phyloP scores from a whole-genome alignment of 1,140 invertebrate genomes.

The Magallana angulata region DNA sequence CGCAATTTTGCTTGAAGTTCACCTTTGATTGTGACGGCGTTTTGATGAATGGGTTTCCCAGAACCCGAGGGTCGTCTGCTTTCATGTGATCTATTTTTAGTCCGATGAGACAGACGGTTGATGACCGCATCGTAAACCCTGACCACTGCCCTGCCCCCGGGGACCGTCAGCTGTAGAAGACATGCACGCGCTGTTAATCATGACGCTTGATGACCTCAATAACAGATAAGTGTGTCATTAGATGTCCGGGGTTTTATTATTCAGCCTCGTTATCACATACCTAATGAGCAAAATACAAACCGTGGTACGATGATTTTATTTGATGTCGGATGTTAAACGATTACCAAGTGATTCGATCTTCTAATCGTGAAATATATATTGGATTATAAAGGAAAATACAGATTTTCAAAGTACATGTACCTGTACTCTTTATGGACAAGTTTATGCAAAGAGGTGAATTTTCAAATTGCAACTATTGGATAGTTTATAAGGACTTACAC shows the following conservation, averaged over 20 bases:
- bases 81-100: not conserved
- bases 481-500: too few species aligned
- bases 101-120: not conserved
- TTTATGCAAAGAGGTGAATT: too few species aligned
- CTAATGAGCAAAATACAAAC: too few species aligned
- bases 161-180: not conserved
- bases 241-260: not conserved
- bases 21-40: not conserved
- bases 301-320: too few species aligned
- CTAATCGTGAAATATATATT: too few species aligned
- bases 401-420: too few species aligned
- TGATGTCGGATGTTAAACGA: too few species aligned
- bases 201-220: slow-evolving; percentile 1
- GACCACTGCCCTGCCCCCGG: not conserved
- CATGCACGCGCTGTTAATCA: not conserved
- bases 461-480: too few species aligned
- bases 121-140: slow-evolving; percentile 14
- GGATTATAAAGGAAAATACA: too few species aligned
- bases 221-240: slow-evolving; percentile 6
- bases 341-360: too few species aligned
- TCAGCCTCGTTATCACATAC: too few species aligned
- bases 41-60: not conserved
- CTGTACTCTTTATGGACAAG: too few species aligned
- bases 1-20: not conserved
- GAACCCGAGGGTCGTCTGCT: not conserved